Evolutionary conservation across 2,888 invertebrate genomes (phyloP).

Genomic region (Pterobdella sp.): DNA sequence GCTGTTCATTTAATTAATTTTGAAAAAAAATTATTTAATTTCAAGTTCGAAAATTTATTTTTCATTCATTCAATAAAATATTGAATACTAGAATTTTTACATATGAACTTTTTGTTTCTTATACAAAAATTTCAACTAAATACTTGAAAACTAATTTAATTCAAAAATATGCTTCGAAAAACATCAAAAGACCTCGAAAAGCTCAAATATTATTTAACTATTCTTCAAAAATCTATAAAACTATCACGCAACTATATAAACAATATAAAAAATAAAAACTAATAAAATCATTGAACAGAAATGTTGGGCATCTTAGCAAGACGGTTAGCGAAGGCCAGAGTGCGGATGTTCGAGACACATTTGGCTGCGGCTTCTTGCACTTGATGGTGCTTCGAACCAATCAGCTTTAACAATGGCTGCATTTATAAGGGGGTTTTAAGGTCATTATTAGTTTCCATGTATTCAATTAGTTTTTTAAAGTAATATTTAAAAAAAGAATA

Average conservation of each 20-base stretch:
- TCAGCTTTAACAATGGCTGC: slow-evolving; percentile 74
- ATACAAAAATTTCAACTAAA: too few relatives aligned
- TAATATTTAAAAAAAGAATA: background rate
- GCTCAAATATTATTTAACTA: too few relatives aligned
- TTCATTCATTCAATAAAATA: too few relatives aligned
- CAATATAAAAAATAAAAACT: background rate
- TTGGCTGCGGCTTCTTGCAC: slow-evolving; percentile 90
- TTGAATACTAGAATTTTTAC: too few relatives aligned
- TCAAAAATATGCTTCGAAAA: too few relatives aligned
- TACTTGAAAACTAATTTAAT: too few relatives aligned
- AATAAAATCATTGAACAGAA: background rate
- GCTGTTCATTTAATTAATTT: too few relatives aligned
- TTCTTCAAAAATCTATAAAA: too few relatives aligned
- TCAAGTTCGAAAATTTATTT: too few relatives aligned
- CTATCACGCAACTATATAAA: background rate
- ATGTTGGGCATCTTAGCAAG: slow-evolving; percentile 12
- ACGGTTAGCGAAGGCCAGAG: slow-evolving; percentile 53
- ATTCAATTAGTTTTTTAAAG: background rate
- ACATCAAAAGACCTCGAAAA: too few relatives aligned
- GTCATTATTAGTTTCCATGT: background rate
- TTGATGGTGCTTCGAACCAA: slow-evolving; percentile 75
- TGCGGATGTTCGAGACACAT: slow-evolving; percentile 81
- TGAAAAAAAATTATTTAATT: too few relatives aligned
- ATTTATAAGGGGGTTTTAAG: background rate
- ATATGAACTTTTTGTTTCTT: too few relatives aligned